Evolutionary conservation across 2,113 vertebrate species (phyloP).

Genomic region (Corythornis cristatus): DNA sequence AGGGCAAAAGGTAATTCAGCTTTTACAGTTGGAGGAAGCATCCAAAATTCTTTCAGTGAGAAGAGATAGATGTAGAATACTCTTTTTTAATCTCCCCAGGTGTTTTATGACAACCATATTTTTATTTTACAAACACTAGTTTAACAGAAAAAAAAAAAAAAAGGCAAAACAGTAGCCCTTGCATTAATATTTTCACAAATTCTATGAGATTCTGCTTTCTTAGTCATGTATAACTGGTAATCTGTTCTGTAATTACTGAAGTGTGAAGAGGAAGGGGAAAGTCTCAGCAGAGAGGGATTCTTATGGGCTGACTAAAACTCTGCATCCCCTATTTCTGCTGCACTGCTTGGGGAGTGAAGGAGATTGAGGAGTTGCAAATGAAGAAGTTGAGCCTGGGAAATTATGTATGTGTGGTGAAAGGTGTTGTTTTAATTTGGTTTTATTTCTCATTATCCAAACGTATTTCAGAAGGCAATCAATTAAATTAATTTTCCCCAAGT

Average conservation of each 20-base stretch:
- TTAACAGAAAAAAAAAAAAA: not conserved
- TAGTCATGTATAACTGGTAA: not conserved
- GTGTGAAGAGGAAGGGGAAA: not conserved
- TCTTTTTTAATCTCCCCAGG: not conserved
- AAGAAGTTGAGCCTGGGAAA: not conserved
- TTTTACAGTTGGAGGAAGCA: not conserved
- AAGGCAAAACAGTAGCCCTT: not conserved
- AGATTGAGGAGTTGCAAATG: not conserved
- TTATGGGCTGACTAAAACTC: fast-evolving
- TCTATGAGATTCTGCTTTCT: not conserved
- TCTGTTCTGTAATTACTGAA: not conserved
- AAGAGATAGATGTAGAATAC: not conserved
- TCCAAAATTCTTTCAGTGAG: not conserved
- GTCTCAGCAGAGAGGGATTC: not conserved
- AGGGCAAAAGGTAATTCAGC: not conserved
- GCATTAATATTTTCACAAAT: not conserved
- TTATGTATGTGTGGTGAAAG: not conserved
- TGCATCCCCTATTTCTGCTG: not conserved
- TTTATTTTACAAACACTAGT: not conserved
- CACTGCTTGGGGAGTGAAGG: not conserved
- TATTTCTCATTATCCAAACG: not conserved
- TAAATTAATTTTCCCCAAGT: not conserved
- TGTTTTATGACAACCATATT: not conserved
- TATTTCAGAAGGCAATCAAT: not conserved
- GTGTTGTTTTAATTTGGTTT: not conserved